Conservation (phyloP, 2,113 vertebrate genomes). For the Ondatra zibethicus region DNA sequence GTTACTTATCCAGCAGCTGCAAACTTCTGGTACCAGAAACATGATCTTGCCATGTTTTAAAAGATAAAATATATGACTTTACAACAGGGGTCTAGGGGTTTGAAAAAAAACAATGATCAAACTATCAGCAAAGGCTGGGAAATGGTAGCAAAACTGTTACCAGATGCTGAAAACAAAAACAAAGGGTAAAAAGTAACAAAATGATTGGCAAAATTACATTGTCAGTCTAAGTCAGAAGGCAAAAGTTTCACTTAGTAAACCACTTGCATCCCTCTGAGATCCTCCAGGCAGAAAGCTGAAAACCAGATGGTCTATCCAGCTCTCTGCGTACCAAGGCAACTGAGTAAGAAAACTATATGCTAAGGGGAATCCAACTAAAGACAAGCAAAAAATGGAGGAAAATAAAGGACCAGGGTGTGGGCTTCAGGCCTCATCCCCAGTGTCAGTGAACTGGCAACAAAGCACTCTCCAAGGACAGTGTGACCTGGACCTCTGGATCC, state of each 20-base stretch:
- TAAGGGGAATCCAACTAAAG: too few relatives aligned
- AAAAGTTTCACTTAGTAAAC: background rate
- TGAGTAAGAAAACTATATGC: background rate
- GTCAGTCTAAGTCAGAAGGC: background rate
- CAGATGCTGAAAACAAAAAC: background rate
- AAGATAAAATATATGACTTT: slow-evolving; percentile 6
- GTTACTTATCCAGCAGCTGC: background rate
- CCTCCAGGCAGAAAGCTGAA: background rate
- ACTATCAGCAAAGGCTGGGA: slow-evolving; percentile 4
- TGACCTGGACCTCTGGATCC: background rate
- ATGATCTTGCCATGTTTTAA: background rate
- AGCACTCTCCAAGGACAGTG: background rate
- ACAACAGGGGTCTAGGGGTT: background rate
- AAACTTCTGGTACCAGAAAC: background rate
- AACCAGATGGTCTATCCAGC: background rate
- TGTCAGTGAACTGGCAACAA: slow-evolving; percentile 1
- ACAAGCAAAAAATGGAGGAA: background rate
- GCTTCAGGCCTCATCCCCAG: background rate
- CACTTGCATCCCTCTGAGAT: background rate
- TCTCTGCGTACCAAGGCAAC: background rate
- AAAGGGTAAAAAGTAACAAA: background rate
- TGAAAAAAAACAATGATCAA: slow-evolving; percentile 16
- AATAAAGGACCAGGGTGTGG: background rate
- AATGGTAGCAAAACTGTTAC: background rate
- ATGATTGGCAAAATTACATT: background rate